These are phyloP conservation scores for Clavelina lepadiformis DNA, from an alignment of 23 tunicate genomes.

Conservation along the genomic window DNA sequence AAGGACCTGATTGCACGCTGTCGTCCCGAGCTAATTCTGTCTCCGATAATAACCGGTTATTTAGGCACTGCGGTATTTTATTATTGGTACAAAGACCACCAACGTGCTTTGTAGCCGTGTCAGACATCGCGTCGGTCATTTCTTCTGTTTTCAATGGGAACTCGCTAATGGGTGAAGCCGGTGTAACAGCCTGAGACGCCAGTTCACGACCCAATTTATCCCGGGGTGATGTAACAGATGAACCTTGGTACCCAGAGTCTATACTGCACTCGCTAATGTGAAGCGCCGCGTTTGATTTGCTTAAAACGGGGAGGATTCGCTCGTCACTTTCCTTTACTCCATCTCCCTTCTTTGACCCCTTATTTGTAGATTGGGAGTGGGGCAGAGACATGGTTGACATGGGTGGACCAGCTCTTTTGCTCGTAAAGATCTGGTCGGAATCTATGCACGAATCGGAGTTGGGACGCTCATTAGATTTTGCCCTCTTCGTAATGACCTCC, in stretches of 20 bases:
- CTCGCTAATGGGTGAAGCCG: conserved; percentile 47
- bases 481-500: too few relatives aligned
- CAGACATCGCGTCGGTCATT: neutral
- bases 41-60: too few relatives aligned
- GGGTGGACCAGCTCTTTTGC: neutral
- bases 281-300: conserved; percentile 17
- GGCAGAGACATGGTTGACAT: conserved; percentile 20
- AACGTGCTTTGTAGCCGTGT: neutral
- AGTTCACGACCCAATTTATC: conserved; percentile 32
- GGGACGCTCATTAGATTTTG: conserved; percentile 35
- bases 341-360: too few relatives aligned
- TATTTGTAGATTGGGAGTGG: conserved; percentile 8
- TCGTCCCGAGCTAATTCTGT: too few relatives aligned
- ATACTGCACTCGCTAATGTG: conserved; percentile 62
- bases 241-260: conserved; percentile 70
- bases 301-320: conserved; percentile 20
- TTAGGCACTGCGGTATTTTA: too few relatives aligned
- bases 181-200: conserved; percentile 36
- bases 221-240: conserved; percentile 27
- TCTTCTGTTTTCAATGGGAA: conserved; percentile 4
- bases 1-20: too few relatives aligned
- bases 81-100: too few relatives aligned
- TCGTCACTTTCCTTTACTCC: conserved; percentile 8
- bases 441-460: conserved; percentile 22
- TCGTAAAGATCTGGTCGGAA: too few relatives aligned